These are phyloP conservation scores for Ginglymostoma cirratum DNA, from an alignment of 2,113 vertebrate genomes.

Conservation along the genomic window DNA sequence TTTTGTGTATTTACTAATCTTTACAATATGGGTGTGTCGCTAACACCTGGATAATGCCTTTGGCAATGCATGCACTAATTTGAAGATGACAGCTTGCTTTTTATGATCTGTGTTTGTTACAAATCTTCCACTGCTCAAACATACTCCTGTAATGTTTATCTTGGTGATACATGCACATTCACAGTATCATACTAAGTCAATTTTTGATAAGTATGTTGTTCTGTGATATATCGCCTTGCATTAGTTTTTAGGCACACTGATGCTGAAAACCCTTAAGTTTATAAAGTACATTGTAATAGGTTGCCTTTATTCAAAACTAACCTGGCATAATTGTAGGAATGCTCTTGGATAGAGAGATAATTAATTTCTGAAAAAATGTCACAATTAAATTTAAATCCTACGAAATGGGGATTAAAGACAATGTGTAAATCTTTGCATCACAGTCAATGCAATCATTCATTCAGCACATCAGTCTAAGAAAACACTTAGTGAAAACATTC, in stretches of 20 bases:
- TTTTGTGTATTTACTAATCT: constrained; percentile 29
- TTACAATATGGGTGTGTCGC: constrained; percentile 42
- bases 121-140: constrained; percentile 50
- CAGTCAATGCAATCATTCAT: constrained; percentile 1
- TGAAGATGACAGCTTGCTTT: constrained; percentile 48
- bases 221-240: not conserved
- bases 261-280: not conserved
- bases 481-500: constrained; percentile 34
- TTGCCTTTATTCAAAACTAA: not conserved
- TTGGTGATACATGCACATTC: constrained; percentile 41
- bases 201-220: constrained; percentile 30
- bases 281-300: not conserved
- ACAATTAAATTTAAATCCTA: constrained; percentile 2
- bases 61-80: constrained; percentile 48
- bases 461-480: constrained; percentile 14
- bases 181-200: not conserved
- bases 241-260: not conserved
- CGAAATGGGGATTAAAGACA: not conserved
- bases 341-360: not conserved
- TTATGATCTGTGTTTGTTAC: constrained; percentile 53
- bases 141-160: constrained; percentile 50
- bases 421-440: not conserved
- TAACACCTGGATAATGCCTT: constrained; percentile 53
- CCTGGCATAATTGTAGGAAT: not conserved
- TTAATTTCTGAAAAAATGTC: not conserved